A percentile compares a stretch with the other conserved stretches of the same genome.
Conservation (phyloP, 2,888 invertebrate species). For the Heterodera filipjevi region DNA sequence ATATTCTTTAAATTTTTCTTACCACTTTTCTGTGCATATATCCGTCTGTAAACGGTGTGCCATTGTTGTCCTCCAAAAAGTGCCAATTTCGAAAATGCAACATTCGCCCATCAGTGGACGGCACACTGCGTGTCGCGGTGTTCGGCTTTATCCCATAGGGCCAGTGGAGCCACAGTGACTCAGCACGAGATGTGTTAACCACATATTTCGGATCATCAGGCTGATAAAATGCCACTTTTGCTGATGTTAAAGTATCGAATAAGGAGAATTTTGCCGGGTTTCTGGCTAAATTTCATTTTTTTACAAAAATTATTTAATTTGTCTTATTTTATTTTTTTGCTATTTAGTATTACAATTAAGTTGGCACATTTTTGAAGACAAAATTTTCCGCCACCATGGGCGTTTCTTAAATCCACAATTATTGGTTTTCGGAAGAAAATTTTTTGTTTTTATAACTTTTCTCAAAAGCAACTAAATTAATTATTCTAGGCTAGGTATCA, state of each 20-base stretch:
- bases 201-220: conserved; percentile 37
- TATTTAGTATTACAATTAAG: too few species aligned
- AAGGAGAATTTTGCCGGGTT: neutral
- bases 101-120: neutral
- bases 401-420: too few species aligned
- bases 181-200: conserved; percentile 44
- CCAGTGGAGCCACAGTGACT: conserved; percentile 57
- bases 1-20: neutral
- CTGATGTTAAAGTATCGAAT: conserved; percentile 35
- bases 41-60: neutral
- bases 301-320: too few species aligned
- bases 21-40: neutral
- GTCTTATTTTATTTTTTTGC: too few species aligned
- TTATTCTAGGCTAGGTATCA: too few species aligned
- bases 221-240: conserved; percentile 39
- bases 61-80: neutral
- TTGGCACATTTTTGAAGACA: too few species aligned
- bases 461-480: too few species aligned
- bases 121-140: neutral
- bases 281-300: neutral
- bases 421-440: too few species aligned
- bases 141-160: conserved; percentile 28
- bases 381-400: too few species aligned
- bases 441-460: too few species aligned
- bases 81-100: conserved; percentile 39